Conservation (phyloP, 2,797 vertebrate genomes). For the Cyclopterus lumpus region DNA sequence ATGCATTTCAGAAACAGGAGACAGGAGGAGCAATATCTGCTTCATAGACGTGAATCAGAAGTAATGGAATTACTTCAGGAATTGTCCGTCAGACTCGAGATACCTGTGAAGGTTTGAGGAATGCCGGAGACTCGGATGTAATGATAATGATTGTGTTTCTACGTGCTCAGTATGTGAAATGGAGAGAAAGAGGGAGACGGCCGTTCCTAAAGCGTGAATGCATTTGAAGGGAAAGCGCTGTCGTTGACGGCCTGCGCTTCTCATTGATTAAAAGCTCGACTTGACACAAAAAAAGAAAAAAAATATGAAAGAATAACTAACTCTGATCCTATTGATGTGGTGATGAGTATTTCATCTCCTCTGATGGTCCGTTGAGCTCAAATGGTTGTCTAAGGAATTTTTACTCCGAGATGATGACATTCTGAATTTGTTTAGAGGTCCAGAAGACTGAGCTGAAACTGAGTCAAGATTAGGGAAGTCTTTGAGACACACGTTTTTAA, state of each 20-base stretch:
- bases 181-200: not conserved
- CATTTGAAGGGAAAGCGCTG: slow-evolving; percentile 33
- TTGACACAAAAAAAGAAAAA: slow-evolving; percentile 40
- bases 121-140: slow-evolving; percentile 33
- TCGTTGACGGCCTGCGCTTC: slow-evolving; percentile 25
- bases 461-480: not conserved
- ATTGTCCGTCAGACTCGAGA: slow-evolving; percentile 45
- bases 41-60: slow-evolving; percentile 47
- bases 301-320: slow-evolving; percentile 36
- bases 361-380: slow-evolving; percentile 26
- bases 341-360: slow-evolving; percentile 7
- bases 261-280: slow-evolving; percentile 62
- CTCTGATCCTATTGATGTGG: slow-evolving; percentile 23
- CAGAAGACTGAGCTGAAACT: not conserved
- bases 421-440: not conserved
- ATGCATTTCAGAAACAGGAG: slow-evolving; percentile 56
- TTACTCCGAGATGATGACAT: slow-evolving; percentile 29
- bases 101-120: slow-evolving; percentile 42
- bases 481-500: not conserved
- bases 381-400: slow-evolving; percentile 8
- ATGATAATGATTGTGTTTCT: slow-evolving; percentile 42
- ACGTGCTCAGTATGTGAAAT: slow-evolving; percentile 40
- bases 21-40: slow-evolving; percentile 53
- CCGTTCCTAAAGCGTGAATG: slow-evolving; percentile 34
- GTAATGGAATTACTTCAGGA: slow-evolving; percentile 64